A percentile compares a stretch with the other conserved stretches of the same genome.
phyloP scores from a whole-genome alignment of 2,888 invertebrate species.

The Agriopis marginaria region DNA sequence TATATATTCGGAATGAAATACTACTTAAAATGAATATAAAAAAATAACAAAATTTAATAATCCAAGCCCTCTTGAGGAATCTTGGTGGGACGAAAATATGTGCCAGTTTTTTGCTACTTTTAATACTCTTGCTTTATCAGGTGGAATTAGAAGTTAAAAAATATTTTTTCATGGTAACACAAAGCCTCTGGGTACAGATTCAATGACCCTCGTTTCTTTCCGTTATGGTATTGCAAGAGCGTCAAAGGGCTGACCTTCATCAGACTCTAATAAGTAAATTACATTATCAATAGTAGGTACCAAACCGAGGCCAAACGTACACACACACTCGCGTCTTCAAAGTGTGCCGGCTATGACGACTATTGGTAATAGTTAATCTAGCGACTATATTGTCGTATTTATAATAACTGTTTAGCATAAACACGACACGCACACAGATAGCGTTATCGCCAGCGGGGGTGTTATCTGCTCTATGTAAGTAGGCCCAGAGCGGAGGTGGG shows the following conservation, averaged over 20 bases:
- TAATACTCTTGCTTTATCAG: background rate
- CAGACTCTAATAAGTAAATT: slow-evolving; percentile 51
- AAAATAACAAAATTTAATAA: no score
- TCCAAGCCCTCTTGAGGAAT: no score
- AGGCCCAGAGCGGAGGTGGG: slow-evolving; percentile 76
- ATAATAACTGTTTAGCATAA: slow-evolving; percentile 49
- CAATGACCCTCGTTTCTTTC: slow-evolving; percentile 36
- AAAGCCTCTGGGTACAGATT: slow-evolving; percentile 12
- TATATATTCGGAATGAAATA: no score
- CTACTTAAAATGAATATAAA: no score
- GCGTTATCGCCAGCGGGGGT: slow-evolving; percentile 71
- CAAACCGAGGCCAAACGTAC: slow-evolving; percentile 47
- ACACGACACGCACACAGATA: slow-evolving; percentile 51
- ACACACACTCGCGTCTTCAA: slow-evolving; percentile 45
- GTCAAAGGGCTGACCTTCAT: slow-evolving; percentile 45
- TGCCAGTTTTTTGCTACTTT: no score
- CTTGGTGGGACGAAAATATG: no score
- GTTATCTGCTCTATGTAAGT: slow-evolving; percentile 76
- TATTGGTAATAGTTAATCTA: slow-evolving; percentile 29
- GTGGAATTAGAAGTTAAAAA: background rate
- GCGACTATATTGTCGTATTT: slow-evolving; percentile 25
- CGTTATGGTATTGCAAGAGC: slow-evolving; percentile 37
- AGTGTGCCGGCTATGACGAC: slow-evolving; percentile 42
- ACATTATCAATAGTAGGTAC: slow-evolving; percentile 52
- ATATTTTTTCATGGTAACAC: slow-evolving; percentile 5